These are phyloP conservation scores for Steinernema carpocapsae DNA, from an alignment of 2,888 invertebrate genomes.

Conservation along the genomic window DNA sequence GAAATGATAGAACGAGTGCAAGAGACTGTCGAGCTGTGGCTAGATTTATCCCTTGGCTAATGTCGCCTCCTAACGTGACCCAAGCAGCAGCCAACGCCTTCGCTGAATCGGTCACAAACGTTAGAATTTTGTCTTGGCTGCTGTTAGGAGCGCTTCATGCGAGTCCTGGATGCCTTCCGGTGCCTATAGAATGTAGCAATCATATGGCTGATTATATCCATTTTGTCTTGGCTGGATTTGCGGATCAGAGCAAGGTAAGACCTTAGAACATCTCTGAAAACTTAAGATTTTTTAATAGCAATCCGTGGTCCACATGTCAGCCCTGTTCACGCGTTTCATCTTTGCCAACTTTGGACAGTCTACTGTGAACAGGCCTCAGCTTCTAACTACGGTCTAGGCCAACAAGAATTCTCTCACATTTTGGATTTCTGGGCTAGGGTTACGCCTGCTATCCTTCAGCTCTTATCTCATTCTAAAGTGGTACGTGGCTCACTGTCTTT, in stretches of 20 bases:
- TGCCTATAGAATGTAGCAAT: slow-evolving; percentile 92
- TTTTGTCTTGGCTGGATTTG: slow-evolving; percentile 93
- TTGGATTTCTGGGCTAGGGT: slow-evolving; percentile 99
- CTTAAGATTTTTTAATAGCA: slow-evolving; percentile 71
- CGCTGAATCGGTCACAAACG: slow-evolving; percentile 76
- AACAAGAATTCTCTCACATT: slow-evolving; percentile 46
- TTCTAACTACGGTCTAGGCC: slow-evolving; percentile 67
- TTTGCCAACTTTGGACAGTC: slow-evolving; percentile 98
- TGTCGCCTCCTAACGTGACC: slow-evolving; percentile 66
- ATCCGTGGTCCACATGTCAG: slow-evolving; percentile 90
- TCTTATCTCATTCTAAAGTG: slow-evolving; percentile 88
- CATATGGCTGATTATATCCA: slow-evolving; percentile 97
- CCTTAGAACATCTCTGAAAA: neutral
- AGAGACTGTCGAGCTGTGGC: slow-evolving; percentile 63
- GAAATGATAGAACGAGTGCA: slow-evolving; percentile 80
- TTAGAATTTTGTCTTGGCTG: slow-evolving; percentile 92
- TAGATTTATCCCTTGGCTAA: slow-evolving; percentile 67
- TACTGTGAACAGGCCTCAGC: slow-evolving; percentile 88
- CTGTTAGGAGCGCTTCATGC: slow-evolving; percentile 86
- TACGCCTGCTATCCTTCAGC: slow-evolving; percentile 89
- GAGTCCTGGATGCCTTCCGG: slow-evolving; percentile 73
- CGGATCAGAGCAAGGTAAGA: slow-evolving; percentile 83
- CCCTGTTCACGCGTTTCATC: slow-evolving; percentile 94
- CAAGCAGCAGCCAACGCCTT: slow-evolving; percentile 66
- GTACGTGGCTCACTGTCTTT: slow-evolving; percentile 72